Conservation (phyloP, 2,888 invertebrate species). For the Trileptium ribeirensis region DNA sequence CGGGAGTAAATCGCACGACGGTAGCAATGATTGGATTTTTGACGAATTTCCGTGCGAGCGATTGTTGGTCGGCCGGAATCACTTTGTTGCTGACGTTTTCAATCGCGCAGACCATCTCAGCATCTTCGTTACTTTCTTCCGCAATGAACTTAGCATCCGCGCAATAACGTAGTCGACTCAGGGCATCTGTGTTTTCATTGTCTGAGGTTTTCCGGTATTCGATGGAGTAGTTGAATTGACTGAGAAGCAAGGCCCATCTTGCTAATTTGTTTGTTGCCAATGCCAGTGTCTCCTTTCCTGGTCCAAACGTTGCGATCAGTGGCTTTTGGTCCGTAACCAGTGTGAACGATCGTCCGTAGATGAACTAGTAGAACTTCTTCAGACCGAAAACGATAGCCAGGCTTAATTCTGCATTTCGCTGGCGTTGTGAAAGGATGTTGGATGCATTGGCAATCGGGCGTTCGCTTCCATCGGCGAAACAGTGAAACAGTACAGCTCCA, state of each 20-base stretch:
- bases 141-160: slow-evolving; percentile 17
- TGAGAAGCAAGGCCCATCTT: slow-evolving; percentile 28
- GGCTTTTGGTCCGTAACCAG: slow-evolving; percentile 36
- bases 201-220: slow-evolving; percentile 19
- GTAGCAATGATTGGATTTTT: background rate
- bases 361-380: slow-evolving; percentile 38
- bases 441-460: slow-evolving; percentile 38
- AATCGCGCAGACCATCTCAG: slow-evolving; percentile 7
- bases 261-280: slow-evolving; percentile 26
- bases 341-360: slow-evolving; percentile 33
- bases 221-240: background rate
- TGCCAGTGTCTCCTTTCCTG: slow-evolving; percentile 10
- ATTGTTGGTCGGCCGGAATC: background rate
- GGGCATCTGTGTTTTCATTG: slow-evolving; percentile 31
- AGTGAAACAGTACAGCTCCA: slow-evolving; percentile 29
- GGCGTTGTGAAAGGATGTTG: slow-evolving; percentile 31
- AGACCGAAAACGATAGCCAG: slow-evolving; percentile 36
- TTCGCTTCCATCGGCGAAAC: slow-evolving; percentile 25
- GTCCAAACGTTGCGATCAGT: slow-evolving; percentile 31
- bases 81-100: background rate
- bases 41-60: background rate
- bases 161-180: slow-evolving; percentile 28
- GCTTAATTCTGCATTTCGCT: slow-evolving; percentile 37
- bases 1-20: background rate
- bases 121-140: slow-evolving; percentile 24